These are phyloP conservation scores for Ichneumoninae sp. DNA, from an alignment of 2,888 invertebrate species.

Conservation along the genomic window DNA sequence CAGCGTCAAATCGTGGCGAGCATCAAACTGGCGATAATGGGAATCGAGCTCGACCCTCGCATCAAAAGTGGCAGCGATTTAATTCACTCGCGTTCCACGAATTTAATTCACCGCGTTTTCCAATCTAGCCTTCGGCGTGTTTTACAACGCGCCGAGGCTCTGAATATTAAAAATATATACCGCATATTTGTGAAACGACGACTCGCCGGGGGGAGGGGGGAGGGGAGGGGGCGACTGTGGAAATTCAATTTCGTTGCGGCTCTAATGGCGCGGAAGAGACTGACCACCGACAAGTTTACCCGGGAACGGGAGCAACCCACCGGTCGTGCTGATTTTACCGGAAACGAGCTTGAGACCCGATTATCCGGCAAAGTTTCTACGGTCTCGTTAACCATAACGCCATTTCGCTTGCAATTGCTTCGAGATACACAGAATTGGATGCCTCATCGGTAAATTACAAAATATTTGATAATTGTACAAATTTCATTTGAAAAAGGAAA, in stretches of 20 bases:
- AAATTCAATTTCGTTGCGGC: constrained; percentile 79
- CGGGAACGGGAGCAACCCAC: constrained; percentile 9
- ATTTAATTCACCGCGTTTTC: constrained; percentile 67
- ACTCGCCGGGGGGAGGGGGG: constrained; percentile 27
- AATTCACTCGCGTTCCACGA: constrained; percentile 68
- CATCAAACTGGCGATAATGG: constrained; percentile 16
- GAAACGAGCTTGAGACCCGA: constrained; percentile 47
- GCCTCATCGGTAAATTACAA: background rate
- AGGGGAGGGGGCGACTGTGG: constrained; percentile 54
- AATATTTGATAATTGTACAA: constrained; percentile 1
- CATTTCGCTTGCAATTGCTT: constrained; percentile 22
- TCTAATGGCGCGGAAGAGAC: constrained; percentile 77
- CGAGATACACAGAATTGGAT: background rate
- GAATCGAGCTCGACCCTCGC: constrained; percentile 60
- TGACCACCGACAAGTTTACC: constrained; percentile 65
- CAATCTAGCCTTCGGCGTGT: constrained; percentile 8
- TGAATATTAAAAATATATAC: constrained; percentile 35
- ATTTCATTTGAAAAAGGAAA: background rate
- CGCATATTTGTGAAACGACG: constrained; percentile 57
- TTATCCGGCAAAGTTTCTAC: constrained; percentile 37
- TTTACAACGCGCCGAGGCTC: constrained; percentile 4
- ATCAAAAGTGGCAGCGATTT: constrained; percentile 76
- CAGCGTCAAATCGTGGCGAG: constrained; percentile 71
- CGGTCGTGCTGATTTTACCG: constrained; percentile 47
- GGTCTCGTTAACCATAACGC: background rate